Conservation (phyloP, 2,888 invertebrate species). For the Conomelus anceps region DNA sequence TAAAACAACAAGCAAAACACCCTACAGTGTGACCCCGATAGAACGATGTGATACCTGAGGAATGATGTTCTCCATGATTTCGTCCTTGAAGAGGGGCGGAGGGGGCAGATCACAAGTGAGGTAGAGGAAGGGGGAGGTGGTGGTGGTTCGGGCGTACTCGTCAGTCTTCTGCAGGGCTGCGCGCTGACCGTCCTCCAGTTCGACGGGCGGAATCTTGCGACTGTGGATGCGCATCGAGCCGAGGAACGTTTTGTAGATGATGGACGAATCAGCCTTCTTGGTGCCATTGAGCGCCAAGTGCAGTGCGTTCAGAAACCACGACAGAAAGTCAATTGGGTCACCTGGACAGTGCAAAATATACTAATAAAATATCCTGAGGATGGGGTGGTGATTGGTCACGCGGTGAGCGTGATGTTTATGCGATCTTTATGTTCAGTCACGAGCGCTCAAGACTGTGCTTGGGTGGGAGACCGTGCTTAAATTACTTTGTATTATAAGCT, state of each 20-base stretch:
- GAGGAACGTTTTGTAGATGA: slow-evolving; percentile 91
- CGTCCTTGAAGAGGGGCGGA: slow-evolving; percentile 95
- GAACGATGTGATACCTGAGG: too few relatives aligned
- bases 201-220: slow-evolving; percentile 87
- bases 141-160: slow-evolving; percentile 72
- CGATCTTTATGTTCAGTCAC: too few relatives aligned
- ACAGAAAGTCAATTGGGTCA: slow-evolving; percentile 95
- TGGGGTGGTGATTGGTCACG: not conserved
- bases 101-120: slow-evolving; percentile 96
- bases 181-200: slow-evolving; percentile 83
- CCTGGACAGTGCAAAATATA: slow-evolving; percentile 50
- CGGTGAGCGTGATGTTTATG: too few relatives aligned
- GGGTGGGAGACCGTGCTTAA: too few relatives aligned
- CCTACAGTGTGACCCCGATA: too few relatives aligned
- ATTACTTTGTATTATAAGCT: too few relatives aligned
- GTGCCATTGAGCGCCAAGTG: slow-evolving; percentile 92
- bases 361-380: slow-evolving; percentile 20
- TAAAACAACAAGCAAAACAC: too few relatives aligned
- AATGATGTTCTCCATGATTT: slow-evolving; percentile 96
- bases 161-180: slow-evolving; percentile 67
- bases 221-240: slow-evolving; percentile 86
- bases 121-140: slow-evolving; percentile 62
- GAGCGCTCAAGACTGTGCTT: too few relatives aligned
- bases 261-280: slow-evolving; percentile 79
- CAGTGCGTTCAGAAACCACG: slow-evolving; percentile 95